These are phyloP conservation scores for Trilocha varians DNA, from an alignment of 2,888 invertebrate genomes.

Conservation along the genomic window DNA sequence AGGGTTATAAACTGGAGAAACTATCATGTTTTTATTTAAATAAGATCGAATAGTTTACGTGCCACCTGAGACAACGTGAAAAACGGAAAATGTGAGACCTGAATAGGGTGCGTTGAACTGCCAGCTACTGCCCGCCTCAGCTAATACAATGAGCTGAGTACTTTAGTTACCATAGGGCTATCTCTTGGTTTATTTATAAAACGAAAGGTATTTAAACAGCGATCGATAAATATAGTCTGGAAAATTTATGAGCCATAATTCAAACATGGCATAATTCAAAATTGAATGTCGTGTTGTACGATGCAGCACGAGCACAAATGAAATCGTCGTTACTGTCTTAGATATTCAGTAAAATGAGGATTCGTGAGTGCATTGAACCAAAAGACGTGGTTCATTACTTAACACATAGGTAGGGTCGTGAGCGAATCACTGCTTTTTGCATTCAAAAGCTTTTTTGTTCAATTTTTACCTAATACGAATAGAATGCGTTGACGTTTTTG, in stretches of 20 bases:
- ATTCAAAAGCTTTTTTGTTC: conserved; percentile 43
- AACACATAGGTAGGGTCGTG: conserved; percentile 53
- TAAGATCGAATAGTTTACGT: not conserved
- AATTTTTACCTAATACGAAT: conserved; percentile 44
- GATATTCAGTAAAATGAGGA: conserved; percentile 54
- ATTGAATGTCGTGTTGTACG: conserved; percentile 31
- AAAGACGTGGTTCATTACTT: conserved; percentile 65
- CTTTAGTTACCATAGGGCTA: conserved; percentile 19
- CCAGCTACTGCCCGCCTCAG: conserved; percentile 31
- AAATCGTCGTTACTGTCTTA: conserved; percentile 50
- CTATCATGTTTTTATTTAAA: not conserved
- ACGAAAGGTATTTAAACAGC: not conserved
- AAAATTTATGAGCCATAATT: not conserved
- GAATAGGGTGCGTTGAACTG: conserved; percentile 52
- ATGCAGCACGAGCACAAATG: conserved; percentile 43
- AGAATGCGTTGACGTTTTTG: conserved; percentile 49
- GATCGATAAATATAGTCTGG: not conserved
- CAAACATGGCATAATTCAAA: conserved; percentile 11
- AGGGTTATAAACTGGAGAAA: not conserved
- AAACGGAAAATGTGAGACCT: conserved; percentile 52
- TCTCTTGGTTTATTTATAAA: conserved; percentile 10
- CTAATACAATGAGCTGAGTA: conserved; percentile 31
- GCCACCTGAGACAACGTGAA: conserved; percentile 35
- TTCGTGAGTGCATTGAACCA: conserved; percentile 69
- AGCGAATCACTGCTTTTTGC: conserved; percentile 50